A percentile compares a stretch with the other conserved stretches of the same genome.
These are phyloP conservation scores for Verasper variegatus DNA, from an alignment of 2,113 vertebrate species.

Conservation along the genomic window DNA sequence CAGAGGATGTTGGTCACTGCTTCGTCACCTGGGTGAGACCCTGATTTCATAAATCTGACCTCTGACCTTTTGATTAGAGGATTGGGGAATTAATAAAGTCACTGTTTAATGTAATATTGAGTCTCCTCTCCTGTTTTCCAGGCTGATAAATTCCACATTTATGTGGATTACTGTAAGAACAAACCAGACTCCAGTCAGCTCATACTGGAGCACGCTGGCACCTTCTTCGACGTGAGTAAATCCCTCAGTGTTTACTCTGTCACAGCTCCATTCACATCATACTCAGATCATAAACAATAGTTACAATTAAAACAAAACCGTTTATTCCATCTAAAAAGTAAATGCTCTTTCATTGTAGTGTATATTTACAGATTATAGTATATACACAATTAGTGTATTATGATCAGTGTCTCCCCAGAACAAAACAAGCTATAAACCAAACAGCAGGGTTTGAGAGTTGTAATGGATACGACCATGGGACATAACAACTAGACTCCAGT, in stretches of 20 bases:
- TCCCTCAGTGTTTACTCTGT: not conserved
- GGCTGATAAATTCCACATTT: constrained; percentile 99
- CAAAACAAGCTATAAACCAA: no score
- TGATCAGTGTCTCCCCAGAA: no score
- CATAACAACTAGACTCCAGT: no score
- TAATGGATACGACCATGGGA: no score
- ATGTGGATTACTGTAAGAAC: constrained; percentile 99
- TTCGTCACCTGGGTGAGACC: constrained; percentile 96
- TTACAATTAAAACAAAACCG: no score
- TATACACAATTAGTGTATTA: no score
- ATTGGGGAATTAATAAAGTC: not conserved
- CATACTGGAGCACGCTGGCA: constrained; percentile 94
- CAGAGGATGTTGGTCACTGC: constrained; percentile 98
- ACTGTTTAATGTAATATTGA: not conserved
- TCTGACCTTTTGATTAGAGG: not conserved
- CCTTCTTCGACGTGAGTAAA: constrained; percentile 97
- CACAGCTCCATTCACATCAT: not conserved
- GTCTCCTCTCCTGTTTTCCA: constrained; percentile 57
- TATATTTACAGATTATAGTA: no score
- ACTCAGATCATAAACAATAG: not conserved
- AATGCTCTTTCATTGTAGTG: no score
- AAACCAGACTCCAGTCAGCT: constrained; percentile 99
- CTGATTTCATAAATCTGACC: not conserved
- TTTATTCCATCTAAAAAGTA: no score
- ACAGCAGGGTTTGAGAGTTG: no score